These are phyloP conservation scores for Ormyrus nitidulus DNA, from an alignment of 2,888 invertebrate genomes.

Conservation along the genomic window DNA sequence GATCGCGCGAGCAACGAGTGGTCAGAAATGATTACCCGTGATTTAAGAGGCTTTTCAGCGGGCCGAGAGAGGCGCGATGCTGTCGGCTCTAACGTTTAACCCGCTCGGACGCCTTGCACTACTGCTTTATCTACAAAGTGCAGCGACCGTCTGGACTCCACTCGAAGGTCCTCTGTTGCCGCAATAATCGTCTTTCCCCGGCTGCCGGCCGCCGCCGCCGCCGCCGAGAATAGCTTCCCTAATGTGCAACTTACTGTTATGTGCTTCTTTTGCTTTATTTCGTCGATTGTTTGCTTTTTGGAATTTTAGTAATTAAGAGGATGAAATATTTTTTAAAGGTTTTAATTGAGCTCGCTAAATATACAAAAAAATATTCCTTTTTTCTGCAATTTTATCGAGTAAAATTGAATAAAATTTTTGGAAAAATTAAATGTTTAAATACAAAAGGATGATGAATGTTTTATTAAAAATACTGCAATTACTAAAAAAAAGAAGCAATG, in stretches of 20 bases:
- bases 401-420: too few species aligned
- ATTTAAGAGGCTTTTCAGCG: constrained; percentile 65
- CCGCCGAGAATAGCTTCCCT: constrained; percentile 5
- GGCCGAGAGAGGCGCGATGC: constrained; percentile 52
- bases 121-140: constrained; percentile 69
- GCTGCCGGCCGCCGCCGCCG: background rate
- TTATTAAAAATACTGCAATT: too few species aligned
- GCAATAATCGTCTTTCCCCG: constrained; percentile 53
- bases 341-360: too few species aligned
- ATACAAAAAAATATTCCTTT: too few species aligned
- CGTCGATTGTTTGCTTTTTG: too few species aligned
- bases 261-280: too few species aligned
- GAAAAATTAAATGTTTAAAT: too few species aligned
- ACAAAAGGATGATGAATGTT: too few species aligned
- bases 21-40: constrained; percentile 67
- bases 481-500: too few species aligned
- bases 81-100: constrained; percentile 65
- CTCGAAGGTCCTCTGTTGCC: constrained; percentile 38
- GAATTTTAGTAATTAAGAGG: too few species aligned
- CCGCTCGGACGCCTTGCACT: constrained; percentile 51
- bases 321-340: too few species aligned
- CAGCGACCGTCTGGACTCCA: constrained; percentile 61
- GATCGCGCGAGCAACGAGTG: constrained; percentile 59
- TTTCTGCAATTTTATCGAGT: too few species aligned
- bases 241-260: constrained; percentile 43